Base-by-base conservation (phyloP, 2,888 invertebrate species). In the Diploptera punctata region DNA sequence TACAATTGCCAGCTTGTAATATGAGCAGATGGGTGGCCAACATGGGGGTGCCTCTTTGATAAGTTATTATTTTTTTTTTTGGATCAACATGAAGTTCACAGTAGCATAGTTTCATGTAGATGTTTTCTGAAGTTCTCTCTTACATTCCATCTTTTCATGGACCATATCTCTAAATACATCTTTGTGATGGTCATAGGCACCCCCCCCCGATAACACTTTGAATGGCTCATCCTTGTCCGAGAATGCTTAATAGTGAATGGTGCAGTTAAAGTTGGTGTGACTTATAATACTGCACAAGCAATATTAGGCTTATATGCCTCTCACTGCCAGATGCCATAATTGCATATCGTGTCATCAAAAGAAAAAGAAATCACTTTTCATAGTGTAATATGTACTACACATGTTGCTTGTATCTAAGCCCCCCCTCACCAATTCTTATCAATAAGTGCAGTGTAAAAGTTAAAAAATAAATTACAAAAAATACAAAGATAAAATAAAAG, bases 321-420 rank as follows among this genome's bases (percentile, higher is more conserved):
- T 60, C 60, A 69, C 69, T 69, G 69, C 69, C 69, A 60, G 18
- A 68, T 21, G 68, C 68, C 68, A 68, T 33, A 54, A 54, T 68
- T 68, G 54, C 68, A 68, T 68, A 57, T 69, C 60, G 29, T 69
- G 69, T 69, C 54, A 54, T 26, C 19, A 24, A n/a, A n/a, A n/a
- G 65, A 65, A 47, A 65, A 43, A 44, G 18, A 24, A 24, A 38
- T 62, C 38, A 13, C 62, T 38, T 62, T 26, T 16, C 21, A 49
- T 49, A 49, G n/a, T 19, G 21, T 24, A 54, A 26, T 24, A 10
- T 62, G 62, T 62, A 62, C 38, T 52, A 2, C 52, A 52, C 52
- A 19, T 52, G 52, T 52, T 52, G 52, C 52, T 19, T 52, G 52
- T 19, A 19, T 52, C 18, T 10, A 3, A 19, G 5, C 19, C 21